Base-by-base conservation (phyloP, 1,140 invertebrate species). In the Harpegnathos saltator region DNA sequence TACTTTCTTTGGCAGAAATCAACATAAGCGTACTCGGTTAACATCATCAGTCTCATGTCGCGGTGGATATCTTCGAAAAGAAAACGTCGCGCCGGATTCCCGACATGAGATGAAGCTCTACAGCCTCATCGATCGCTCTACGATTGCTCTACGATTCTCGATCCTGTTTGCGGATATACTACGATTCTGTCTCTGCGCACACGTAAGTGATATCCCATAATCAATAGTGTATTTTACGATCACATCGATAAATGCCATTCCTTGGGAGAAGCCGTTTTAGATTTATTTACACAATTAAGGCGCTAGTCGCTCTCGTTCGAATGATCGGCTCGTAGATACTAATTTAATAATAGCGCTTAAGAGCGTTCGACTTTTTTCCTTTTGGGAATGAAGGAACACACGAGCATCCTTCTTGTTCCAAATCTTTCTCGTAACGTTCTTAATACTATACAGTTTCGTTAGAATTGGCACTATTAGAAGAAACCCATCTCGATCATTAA, bases 1-100 rank as follows among this genome's bases (percentile, higher is more conserved):
- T 38, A 75, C 19, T 61, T n/a, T 61, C 54, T 71, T 72, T 84
- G 74, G 72, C 77, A 89, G 56, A 89, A 78, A 84, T 85, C 29
- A 89, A 71, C 74, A 50, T 89, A 88, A 89, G 84, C 87, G 87
- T 89, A 88, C 29, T 88, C 83, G 80, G 62, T 89, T 81, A 61
- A 82, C 81, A 58, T 81, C 82, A 80, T 81, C 82, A 80, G 66
- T 83, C 59, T 81, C 78, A 74, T 50, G 50, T 80, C 58, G 61
- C 24, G 22, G 68, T 29, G 80, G 48, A 52, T 26, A 72, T 71
- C 24, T 44, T 68, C 1, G 12, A 78, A 68, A 69, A 17, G 33
- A 69, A 78, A 69, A 56, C 4, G 52, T 65, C 61, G 65, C 33
- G 17, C 15, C 12, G 52, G 84, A 52, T 56, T 44, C 19, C n/a